Evolutionary conservation across 2,113 vertebrate species (phyloP), one percentile per base, ranked within the genome.

Genomic region (Chroicocephalus ridibundus): DNA sequence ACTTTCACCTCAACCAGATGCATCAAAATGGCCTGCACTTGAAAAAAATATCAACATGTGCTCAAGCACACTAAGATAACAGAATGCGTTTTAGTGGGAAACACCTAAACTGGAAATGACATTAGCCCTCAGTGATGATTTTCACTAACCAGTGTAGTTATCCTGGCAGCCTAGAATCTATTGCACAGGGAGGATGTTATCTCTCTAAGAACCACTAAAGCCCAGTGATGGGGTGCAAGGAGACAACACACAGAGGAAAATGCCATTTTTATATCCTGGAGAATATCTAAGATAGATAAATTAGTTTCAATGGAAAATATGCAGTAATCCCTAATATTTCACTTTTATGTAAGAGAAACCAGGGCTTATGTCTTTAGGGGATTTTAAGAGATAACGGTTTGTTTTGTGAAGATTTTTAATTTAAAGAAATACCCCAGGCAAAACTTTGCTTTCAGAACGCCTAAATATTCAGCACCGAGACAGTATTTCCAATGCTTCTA

Each of bases 31-130:
- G 18, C 15, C 40, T 47, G 11, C 26, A 44, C 18, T 40, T 70
- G 27, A 52, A 70, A 79, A 81, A 72, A 47, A 34, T 8, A 42
- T 8, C 4, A 1, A 7, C 2, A 15, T 5, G 2, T 0, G 0
- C 25, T 42, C 22, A 60, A n/a, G 2, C 13, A 64, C 13, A 32
- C 42, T 21, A 54, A 75, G 52, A 22, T 2, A 71, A 19, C 36
- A 70, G 42, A 82, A 61, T 27, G 4, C 7, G 20, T 51, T 87
- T 93, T 79, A 69, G 47, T 31, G 38, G 29, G 32, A 54, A 85
- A 85, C 14, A 70, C 3, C 22, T 25, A 21, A 88, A 58, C 15
- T 71, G 27, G 26, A 86, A 19, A 9, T 15, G 8, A 26, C 25
- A 18, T 82, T 72, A 36, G 6, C 40, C 57, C 7, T 61, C 71